A percentile compares a stretch with the other conserved stretches of the same genome.
Evolutionary conservation across 2,113 vertebrate species (phyloP).

Genomic region (Platanista minor): DNA sequence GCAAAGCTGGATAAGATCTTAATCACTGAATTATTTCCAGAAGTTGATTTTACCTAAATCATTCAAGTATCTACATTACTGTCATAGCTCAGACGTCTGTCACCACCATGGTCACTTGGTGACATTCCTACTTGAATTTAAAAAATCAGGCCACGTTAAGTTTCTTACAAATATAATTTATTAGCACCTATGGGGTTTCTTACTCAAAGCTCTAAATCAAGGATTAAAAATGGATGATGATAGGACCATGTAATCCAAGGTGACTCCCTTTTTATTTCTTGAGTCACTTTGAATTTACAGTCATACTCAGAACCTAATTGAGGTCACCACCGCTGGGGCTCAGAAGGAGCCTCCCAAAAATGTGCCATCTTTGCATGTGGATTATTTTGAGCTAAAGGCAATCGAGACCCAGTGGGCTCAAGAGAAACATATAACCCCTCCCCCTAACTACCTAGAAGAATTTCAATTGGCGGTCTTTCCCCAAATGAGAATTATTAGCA

Average conservation of each 20-base stretch:
- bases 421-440: background rate
- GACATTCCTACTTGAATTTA: background rate
- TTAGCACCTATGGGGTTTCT: background rate
- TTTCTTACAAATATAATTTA: constrained; percentile 1
- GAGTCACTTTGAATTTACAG: background rate
- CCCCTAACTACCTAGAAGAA: background rate
- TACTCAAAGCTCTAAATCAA: background rate
- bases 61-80: background rate
- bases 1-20: background rate
- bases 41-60: background rate
- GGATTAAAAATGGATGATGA: background rate
- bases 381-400: background rate
- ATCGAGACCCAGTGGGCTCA: background rate
- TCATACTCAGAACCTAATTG: background rate
- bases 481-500: background rate
- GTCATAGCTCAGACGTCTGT: background rate
- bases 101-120: background rate
- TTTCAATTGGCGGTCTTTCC: background rate
- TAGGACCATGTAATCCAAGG: background rate
- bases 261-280: background rate
- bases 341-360: background rate
- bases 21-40: background rate
- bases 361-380: background rate
- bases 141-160: background rate
- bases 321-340: background rate